Conservation (phyloP, 1,140 invertebrate genomes). For the Pissodes strobi region DNA sequence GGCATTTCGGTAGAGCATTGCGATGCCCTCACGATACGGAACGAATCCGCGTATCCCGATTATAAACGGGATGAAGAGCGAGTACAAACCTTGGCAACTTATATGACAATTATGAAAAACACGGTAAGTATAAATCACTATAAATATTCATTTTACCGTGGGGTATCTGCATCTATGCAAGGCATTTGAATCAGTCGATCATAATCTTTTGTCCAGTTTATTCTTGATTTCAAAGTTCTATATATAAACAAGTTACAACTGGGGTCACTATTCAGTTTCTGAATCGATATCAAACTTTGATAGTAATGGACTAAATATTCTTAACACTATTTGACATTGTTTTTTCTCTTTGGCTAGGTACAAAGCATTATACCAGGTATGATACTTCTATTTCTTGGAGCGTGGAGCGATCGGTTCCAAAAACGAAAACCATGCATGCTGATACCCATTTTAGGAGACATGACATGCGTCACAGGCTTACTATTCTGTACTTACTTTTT, state of each 20-base stretch:
- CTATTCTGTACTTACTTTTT: constrained; percentile 52
- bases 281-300: too few relatives aligned
- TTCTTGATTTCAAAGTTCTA: too few relatives aligned
- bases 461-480: constrained; percentile 44
- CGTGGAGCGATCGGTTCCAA: constrained; percentile 64
- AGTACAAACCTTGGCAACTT: constrained; percentile 62
- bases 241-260: too few relatives aligned
- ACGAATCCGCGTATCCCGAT: constrained; percentile 54
- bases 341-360: too few relatives aligned
- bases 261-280: too few relatives aligned
- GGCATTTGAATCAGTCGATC: too few relatives aligned
- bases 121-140: constrained; percentile 53
- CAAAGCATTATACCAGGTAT: constrained; percentile 62
- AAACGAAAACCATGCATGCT: constrained; percentile 64
- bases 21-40: constrained; percentile 59
- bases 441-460: constrained; percentile 61
- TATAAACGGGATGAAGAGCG: constrained; percentile 58
- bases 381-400: constrained; percentile 64
- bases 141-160: too few relatives aligned
- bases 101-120: constrained; percentile 63
- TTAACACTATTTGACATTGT: too few relatives aligned
- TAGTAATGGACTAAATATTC: too few relatives aligned
- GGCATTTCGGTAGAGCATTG: constrained; percentile 63
- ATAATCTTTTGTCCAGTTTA: too few relatives aligned
- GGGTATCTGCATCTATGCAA: too few relatives aligned